Base-by-base conservation (phyloP, 2,888 invertebrate genomes). In the Onchidella celtica region DNA sequence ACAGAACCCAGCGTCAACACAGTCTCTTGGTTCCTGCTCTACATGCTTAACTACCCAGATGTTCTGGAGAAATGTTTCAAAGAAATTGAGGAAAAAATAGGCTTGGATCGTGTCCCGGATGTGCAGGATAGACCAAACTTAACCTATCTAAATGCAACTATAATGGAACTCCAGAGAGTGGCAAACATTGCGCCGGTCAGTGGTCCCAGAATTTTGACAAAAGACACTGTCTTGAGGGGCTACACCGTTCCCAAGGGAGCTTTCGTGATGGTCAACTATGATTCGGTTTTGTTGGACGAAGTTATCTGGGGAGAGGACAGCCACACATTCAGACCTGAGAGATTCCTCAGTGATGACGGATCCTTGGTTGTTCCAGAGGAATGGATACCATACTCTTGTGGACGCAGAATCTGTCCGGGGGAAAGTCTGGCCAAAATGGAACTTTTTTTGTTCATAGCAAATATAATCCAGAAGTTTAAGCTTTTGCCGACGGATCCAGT, bases 11-110 rank as follows among this genome's bases (percentile, higher is more conserved):
- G 96, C 0, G 95, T 96, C 21, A 96, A 97, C 29, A 97, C 96
- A 96, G 97, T 84, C 96, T n/a, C 96, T 90, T 97, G 97, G 94
- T 96, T 96, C 84, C 94, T 97, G 4, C 96, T 96, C 85, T 94
- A 97, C 89, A 95, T 97, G 91, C 97, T 96, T 9, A 95, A 96
- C 68, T 95, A 97, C 90, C 96, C 96, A 61, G 95, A 96, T n/a
- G n/a, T n/a, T n/a, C n/a, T n/a, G n/a, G n/a, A n/a, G n/a, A n/a
- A n/a, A n/a, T n/a, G n/a, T n/a, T n/a, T n/a, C n/a, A n/a, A n/a
- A n/a, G n/a, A n/a, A n/a, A 21, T 84, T 3, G 75, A 84, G 14
- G 83, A 86, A 3, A 90, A 93, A 65, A 92, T 94, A 66, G 93
- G 93, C 24, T 32, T 40, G 11, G 69, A 76, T 0, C 74, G 86